phyloP scores from a whole-genome alignment of 2,888 invertebrate species.

The Melieria crassipennis region DNA sequence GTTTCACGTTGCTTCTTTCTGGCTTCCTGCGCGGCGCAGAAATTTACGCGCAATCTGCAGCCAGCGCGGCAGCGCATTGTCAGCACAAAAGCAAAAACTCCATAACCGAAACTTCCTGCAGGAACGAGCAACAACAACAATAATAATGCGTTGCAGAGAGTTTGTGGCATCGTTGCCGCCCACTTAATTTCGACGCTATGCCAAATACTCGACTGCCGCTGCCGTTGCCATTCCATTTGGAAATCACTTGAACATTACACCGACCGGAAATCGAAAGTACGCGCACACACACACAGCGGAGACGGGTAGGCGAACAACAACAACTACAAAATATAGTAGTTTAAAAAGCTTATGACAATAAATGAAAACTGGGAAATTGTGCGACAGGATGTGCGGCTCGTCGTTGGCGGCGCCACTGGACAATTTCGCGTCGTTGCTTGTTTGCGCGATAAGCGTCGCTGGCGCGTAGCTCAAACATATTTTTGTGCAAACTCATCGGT shows the following conservation, averaged over 20 bases:
- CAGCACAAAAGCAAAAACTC: slow-evolving; percentile 21
- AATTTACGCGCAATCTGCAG: too few species aligned
- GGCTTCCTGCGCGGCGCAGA: too few species aligned
- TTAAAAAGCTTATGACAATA: slow-evolving; percentile 57
- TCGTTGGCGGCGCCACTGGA: slow-evolving; percentile 23
- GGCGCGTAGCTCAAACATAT: slow-evolving; percentile 5
- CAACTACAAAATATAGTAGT: slow-evolving; percentile 32
- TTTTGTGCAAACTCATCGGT: slow-evolving; percentile 43
- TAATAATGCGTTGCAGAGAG: too few species aligned
- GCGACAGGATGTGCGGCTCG: slow-evolving; percentile 26
- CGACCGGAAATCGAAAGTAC: slow-evolving; percentile 60
- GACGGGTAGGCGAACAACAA: background rate
- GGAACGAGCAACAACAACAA: too few species aligned
- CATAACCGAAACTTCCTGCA: too few species aligned
- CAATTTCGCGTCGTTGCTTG: slow-evolving; percentile 20
- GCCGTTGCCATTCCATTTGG: slow-evolving; percentile 17
- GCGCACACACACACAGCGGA: background rate
- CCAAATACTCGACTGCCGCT: background rate
- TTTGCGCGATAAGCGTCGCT: background rate
- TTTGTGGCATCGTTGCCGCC: slow-evolving; percentile 3
- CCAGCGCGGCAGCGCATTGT: slow-evolving; percentile 13
- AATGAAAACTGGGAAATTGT: slow-evolving; percentile 29
- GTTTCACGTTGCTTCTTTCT: too few species aligned
- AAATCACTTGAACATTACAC: slow-evolving; percentile 41
- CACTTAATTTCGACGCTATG: slow-evolving; percentile 24